Conservation (phyloP, 1,140 invertebrate species). For the Lysiphlebus fabarum region DNA sequence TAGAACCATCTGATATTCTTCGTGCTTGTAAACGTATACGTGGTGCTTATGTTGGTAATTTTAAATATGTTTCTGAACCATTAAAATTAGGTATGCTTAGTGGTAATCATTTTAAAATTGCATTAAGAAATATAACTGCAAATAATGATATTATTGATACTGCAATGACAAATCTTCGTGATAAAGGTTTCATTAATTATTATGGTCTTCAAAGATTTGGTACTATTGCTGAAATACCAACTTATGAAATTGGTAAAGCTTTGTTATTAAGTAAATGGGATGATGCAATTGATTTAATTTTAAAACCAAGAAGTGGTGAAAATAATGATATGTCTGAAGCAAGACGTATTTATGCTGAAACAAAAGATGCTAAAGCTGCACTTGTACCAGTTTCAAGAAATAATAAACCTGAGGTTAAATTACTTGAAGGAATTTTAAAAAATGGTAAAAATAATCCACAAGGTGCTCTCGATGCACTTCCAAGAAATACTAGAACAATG, state of each 20-base stretch:
- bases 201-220: conserved; percentile 97
- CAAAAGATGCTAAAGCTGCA: conserved; percentile 61
- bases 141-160: conserved; percentile 62
- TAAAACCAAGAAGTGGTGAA: conserved; percentile 68
- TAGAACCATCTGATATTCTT: conserved; percentile 62
- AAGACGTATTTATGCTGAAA: conserved; percentile 62
- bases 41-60: conserved; percentile 68
- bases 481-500: conserved; percentile 77
- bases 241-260: conserved; percentile 78
- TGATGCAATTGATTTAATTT: conserved; percentile 75
- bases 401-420: conserved; percentile 66
- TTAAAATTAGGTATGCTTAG: conserved; percentile 75
- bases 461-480: conserved; percentile 59
- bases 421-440: conserved; percentile 62
- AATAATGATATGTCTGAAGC: conserved; percentile 55
- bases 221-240: conserved; percentile 73
- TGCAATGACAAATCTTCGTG: conserved; percentile 64
- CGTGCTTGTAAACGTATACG: conserved; percentile 53
- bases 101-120: conserved; percentile 75
- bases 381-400: conserved; percentile 47
- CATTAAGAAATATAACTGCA: conserved; percentile 69
- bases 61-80: conserved; percentile 61
- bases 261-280: conserved; percentile 65
- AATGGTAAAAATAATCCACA: conserved; percentile 38
- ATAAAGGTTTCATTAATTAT: conserved; percentile 94